Evolutionary conservation across 2,888 invertebrate genomes (phyloP).

Genomic region (Amorpha juglandis): DNA sequence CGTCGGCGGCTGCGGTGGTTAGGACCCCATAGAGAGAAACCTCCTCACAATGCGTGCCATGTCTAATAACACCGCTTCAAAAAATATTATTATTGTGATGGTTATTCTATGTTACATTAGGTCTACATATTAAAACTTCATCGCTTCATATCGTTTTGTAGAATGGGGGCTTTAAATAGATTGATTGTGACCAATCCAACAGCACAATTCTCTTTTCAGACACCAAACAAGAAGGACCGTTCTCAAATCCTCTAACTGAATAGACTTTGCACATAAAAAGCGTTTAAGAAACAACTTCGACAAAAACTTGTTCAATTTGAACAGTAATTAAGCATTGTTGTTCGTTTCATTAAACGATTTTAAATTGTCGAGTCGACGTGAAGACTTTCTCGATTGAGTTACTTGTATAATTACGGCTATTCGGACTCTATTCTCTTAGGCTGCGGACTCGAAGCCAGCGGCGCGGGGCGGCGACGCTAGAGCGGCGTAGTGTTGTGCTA

Average conservation of each 20-base stretch:
- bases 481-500: too few species aligned
- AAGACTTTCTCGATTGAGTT: constrained; percentile 50
- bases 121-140: too few species aligned
- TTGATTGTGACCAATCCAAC: not conserved
- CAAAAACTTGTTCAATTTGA: constrained; percentile 54
- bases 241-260: not conserved
- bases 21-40: too few species aligned
- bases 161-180: too few species aligned
- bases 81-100: too few species aligned
- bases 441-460: too few species aligned
- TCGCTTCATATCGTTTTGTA: too few species aligned
- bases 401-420: constrained; percentile 57
- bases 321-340: constrained; percentile 72
- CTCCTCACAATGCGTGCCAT: too few species aligned
- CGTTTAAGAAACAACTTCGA: constrained; percentile 48
- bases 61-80: too few species aligned
- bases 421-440: constrained; percentile 40
- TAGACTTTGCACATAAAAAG: constrained; percentile 35
- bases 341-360: constrained; percentile 66
- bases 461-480: too few species aligned
- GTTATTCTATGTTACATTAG: too few species aligned
- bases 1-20: too few species aligned
- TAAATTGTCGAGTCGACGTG: constrained; percentile 67
- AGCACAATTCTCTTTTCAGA: not conserved
- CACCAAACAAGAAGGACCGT: not conserved